A percentile compares a stretch with the other conserved stretches of the same genome.
These are phyloP conservation scores for Drosophila suzukii DNA, from an alignment of 1,140 invertebrate genomes.

Conservation along the genomic window DNA sequence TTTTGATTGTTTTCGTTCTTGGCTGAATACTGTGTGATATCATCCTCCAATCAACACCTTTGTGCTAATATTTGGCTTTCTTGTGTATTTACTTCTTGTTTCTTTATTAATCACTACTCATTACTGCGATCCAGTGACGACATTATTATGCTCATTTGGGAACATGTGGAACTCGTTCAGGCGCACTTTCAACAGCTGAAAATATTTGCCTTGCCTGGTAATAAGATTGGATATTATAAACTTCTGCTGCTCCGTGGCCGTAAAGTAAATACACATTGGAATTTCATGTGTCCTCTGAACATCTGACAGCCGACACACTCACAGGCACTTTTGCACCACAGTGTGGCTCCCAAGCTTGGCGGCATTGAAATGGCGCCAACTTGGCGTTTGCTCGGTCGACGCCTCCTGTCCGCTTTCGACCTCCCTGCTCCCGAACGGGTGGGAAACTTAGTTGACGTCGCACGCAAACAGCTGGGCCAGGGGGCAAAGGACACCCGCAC, in stretches of 20 bases:
- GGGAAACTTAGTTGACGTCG: conserved; percentile 56
- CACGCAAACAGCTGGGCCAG: conserved; percentile 70
- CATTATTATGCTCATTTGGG: conserved; percentile 2
- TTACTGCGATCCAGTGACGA: background rate
- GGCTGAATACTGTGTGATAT: conserved; percentile 50
- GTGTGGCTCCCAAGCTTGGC: conserved; percentile 1
- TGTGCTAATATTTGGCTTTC: conserved; percentile 9
- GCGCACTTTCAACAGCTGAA: background rate
- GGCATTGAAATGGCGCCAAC: conserved; percentile 66
- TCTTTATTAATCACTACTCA: conserved; percentile 16
- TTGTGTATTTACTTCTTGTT: background rate
- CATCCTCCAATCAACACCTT: conserved; percentile 20
- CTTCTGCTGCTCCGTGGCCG: background rate
- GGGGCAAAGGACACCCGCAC: conserved; percentile 51
- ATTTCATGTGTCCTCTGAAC: conserved; percentile 5
- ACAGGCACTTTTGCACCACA: conserved; percentile 2
- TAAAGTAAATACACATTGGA: conserved; percentile 17
- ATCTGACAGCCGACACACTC: conserved; percentile 17
- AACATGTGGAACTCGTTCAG: conserved; percentile 14
- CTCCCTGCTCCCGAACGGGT: conserved; percentile 27
- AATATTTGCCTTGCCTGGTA: conserved; percentile 3
- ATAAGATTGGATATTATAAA: conserved; percentile 21
- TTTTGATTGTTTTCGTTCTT: conserved; percentile 18
- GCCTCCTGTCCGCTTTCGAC: conserved; percentile 4
- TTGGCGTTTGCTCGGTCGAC: conserved; percentile 32